These are phyloP conservation scores for Noctuana brunneofusca DNA, from an alignment of 2,888 invertebrate genomes.

Conservation along the genomic window DNA sequence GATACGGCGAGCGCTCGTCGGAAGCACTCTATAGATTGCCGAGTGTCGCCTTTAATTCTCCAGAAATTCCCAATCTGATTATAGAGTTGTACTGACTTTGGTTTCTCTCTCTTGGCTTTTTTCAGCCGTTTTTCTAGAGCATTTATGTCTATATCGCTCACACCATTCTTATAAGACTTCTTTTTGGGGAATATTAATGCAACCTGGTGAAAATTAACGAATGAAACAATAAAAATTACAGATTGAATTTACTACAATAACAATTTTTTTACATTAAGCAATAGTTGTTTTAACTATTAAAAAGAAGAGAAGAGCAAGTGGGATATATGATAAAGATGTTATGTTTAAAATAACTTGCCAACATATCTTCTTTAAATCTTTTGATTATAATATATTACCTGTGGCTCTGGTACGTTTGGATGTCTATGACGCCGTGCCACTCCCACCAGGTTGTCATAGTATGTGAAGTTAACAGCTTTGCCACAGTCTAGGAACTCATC, in stretches of 20 bases:
- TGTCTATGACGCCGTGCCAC: constrained; percentile 92
- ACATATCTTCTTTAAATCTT: no score
- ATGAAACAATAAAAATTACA: background rate
- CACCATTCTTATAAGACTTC: constrained; percentile 82
- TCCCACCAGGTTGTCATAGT: constrained; percentile 94
- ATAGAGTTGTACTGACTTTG: constrained; percentile 91
- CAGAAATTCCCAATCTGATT: constrained; percentile 96
- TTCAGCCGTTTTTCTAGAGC: constrained; percentile 88
- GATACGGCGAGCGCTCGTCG: constrained; percentile 92
- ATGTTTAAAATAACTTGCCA: no score
- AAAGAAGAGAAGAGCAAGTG: no score
- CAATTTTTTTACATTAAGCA: no score
- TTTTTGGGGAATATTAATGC: constrained; percentile 89
- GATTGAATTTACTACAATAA: no score
- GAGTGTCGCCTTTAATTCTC: constrained; percentile 94
- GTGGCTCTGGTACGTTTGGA: constrained; percentile 93
- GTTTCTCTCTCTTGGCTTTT: constrained; percentile 91
- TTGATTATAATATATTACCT: constrained; percentile 59
- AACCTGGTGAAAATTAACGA: constrained; percentile 65
- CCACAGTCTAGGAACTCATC: constrained; percentile 91
- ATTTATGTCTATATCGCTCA: constrained; percentile 88
- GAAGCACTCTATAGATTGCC: constrained; percentile 94
- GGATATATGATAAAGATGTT: no score
- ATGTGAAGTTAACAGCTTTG: constrained; percentile 93
- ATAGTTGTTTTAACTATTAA: no score